These are phyloP conservation scores for Anthoscopus minutus DNA, from an alignment of 2,113 vertebrate species.

Conservation along the genomic window DNA sequence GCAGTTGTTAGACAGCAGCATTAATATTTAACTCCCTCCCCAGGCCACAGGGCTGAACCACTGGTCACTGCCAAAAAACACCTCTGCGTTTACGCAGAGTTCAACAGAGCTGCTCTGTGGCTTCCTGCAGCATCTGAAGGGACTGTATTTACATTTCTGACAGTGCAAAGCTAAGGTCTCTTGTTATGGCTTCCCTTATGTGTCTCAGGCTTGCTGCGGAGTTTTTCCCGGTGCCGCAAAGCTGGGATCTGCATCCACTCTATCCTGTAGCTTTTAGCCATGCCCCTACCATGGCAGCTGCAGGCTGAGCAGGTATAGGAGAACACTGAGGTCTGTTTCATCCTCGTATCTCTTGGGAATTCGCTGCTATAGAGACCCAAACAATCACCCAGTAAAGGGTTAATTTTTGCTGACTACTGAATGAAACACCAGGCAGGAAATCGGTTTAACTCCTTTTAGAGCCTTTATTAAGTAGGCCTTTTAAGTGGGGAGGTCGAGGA, in stretches of 20 bases:
- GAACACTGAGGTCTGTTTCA: neutral
- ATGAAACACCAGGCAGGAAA: too few relatives aligned
- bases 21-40: slow-evolving; percentile 14
- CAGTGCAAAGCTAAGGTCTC: neutral
- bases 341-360: neutral
- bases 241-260: accelerated
- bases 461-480: too few relatives aligned
- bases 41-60: neutral
- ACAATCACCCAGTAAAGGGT: neutral
- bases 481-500: too few relatives aligned
- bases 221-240: neutral
- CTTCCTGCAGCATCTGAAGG: neutral
- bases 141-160: neutral
- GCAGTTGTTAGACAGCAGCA: neutral
- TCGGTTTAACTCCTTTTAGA: too few relatives aligned
- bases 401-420: neutral
- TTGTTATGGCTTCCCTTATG: neutral
- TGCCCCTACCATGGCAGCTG: neutral
- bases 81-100: neutral
- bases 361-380: neutral
- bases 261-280: neutral
- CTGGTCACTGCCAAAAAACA: neutral
- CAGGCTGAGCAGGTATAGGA: neutral
- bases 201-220: neutral
- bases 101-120: neutral